These are phyloP conservation scores for Illadopsis cleaveri DNA, from an alignment of 2,113 vertebrate genomes.

Conservation along the genomic window DNA sequence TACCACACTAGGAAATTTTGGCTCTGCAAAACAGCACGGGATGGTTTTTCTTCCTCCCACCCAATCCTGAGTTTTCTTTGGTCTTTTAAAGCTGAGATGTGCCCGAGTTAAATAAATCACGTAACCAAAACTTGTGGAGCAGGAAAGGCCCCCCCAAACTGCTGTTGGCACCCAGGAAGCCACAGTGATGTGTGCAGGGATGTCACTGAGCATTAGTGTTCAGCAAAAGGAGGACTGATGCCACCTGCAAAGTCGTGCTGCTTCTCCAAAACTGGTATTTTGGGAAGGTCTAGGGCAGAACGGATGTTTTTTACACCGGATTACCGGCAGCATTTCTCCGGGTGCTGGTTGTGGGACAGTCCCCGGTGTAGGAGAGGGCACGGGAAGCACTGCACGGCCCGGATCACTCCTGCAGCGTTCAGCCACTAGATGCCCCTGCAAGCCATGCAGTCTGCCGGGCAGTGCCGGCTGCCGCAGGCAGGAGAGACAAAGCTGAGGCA, in stretches of 20 bases:
- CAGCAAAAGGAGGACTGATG: background rate
- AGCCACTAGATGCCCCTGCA: conserved; percentile 63
- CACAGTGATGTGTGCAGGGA: accelerated
- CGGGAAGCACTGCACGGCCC: accelerated
- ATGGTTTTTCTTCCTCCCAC: background rate
- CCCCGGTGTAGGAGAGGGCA: background rate
- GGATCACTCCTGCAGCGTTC: background rate
- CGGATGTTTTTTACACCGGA: accelerated
- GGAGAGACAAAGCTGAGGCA: background rate
- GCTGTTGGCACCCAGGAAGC: background rate
- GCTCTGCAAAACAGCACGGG: accelerated
- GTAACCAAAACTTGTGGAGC: background rate
- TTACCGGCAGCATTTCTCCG: background rate
- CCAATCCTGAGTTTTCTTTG: background rate
- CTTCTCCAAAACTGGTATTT: accelerated
- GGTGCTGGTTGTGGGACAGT: background rate
- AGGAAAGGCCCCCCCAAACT: background rate
- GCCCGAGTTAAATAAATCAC: background rate
- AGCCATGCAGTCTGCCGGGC: background rate
- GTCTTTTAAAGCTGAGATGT: background rate
- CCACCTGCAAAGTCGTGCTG: background rate
- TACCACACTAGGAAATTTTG: accelerated
- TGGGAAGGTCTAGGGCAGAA: background rate
- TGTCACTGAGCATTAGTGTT: accelerated
- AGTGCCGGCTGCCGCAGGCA: background rate